Base-by-base conservation (phyloP, 2,113 vertebrate species). In the Tautogolabrus adspersus region DNA sequence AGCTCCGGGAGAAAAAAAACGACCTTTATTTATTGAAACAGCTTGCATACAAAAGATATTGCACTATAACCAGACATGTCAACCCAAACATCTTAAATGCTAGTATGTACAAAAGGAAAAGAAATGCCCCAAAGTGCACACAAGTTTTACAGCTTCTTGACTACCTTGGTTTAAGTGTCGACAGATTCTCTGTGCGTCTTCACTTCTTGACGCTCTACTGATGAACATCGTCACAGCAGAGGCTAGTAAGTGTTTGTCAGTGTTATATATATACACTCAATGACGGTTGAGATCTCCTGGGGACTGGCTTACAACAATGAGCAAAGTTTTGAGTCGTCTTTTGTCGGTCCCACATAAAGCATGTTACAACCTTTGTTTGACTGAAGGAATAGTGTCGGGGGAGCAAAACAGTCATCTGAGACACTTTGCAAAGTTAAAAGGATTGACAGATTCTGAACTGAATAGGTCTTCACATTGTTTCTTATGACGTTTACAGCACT, bases 41-140 rank as follows among this genome's bases (percentile, higher is more conserved):
- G 97, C 96, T 98, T 97, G 97, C 97, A 98, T 99, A 98, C 97
- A 98, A 99, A 99, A 99, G 98, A 98, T 97, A 98, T 97, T 98
- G 96, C 97, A 98, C 97, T 98, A 97, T 97, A 97, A 99, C 96
- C 97, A 97, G 97, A 98, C 97, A 96, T 97, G 96, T 97, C 95
- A 96, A 98, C 96, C 96, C 96, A 96, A 85, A 89, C 85, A 96
- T 96, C 95, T 96, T 96, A 2, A 46, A 46, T 96, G 96, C 93
- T 97, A 84, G 62, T 87, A 98, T 97, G 94, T 98, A 98, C 97
- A 98, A 95, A 99, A 95, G 96, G 87, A 84, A 89, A 82, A 75
- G 62, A 84, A 96, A 96, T 96, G 96, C 95, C 89, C 95, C 94
- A 96, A 86, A 96, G 96, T 97, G 96, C 96, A 97, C 96, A 97